Evolutionary conservation across 53 echinoderm and acorn worm species (phyloP), one percentile per base, ranked within the genome.

Genomic region (Holothuria scabra): DNA sequence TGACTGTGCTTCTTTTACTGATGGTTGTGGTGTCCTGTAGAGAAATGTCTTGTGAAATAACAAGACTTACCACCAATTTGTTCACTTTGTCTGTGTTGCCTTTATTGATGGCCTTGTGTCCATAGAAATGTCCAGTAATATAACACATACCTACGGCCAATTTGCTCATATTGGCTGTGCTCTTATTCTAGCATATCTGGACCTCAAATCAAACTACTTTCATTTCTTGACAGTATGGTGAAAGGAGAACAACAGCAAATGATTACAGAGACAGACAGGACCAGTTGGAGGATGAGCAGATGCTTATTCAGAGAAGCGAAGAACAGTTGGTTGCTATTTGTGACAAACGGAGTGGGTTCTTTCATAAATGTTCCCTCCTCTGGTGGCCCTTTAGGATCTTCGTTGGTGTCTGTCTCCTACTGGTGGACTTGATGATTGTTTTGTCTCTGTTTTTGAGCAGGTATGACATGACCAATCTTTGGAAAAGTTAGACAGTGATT

Each of bases 361-460:
- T 87, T 37, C 81, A 85, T 56, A 95, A 81, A 61, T 92, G 83
- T 35, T 74, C 74, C 1, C 62, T 85, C 49, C 60, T 90, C 37
- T 95, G 92, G 95, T 85, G 95, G 63, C 95, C 95, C 25, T 90
- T 92, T 56, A 85, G 92, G 83, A 79, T 95, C 24, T 24, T 84
- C 46, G n/a, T 83, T 5, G 95, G 87, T 9, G 60, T 95, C 28
- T 13, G 87, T 56, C 65, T 90, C 14, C 58, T 90, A 8, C 59
- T 88, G 20, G 59, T 92, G 20, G 87, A 83, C 10, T 46, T 85
- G 23, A 66, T 92, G 25, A 76, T 92, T 21, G 61, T 95, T 5
- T 56, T 86, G 19, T 90, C 92, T 24, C 63, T 95, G 21, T 66
- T 92, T 62, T 66, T 94, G 30, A 92, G 88, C 80, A 88, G 95